Evolutionary conservation across 2,797 vertebrate species (phyloP), one percentile per base, ranked within the genome.

Genomic region (Acanthurus lineatus): DNA sequence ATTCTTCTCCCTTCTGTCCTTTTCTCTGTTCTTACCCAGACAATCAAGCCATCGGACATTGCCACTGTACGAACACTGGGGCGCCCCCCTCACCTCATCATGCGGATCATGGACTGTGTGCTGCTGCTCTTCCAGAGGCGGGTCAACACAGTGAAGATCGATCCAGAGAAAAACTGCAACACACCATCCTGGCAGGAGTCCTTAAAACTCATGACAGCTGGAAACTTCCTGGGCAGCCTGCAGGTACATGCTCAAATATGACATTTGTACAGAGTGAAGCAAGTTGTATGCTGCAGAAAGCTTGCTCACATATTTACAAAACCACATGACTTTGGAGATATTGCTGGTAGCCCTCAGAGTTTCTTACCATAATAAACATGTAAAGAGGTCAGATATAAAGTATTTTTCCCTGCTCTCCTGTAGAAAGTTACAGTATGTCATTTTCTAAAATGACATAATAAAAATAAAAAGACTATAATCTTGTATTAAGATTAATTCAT

Each of bases 81-180:
- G 8, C 95, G 97, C 0, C 98, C 98, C 0, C 98, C 98, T 0
- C 98, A 99, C 84, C 97, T 99, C 81, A 98, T 99, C 91, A 99
- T 99, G 98, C 93, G 97, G 3, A 99, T 99, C 91, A 99, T 99
- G 98, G 98, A 99, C 78, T 99, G 97, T 0, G 98, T 99, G 85
- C 82, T 99, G 83, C 94, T 99, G 88, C 96, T 99, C 10, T 98
- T 99, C 90, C 97, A 98, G 75, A 94, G 96, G 58, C 96, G 92
- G 76, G 89, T 99, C 60, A 98, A 97, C 73, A 63, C 91, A 0
- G 96, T 98, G 66, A 97, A 96, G 88, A 72, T 94, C 0, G 97
- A 99, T 88, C 91, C 86, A 0, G 97, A 98, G 74, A 99, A 94
- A 88, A 92, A 92, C 90, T 98, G 97, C 82, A 66, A 84, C 0